Conservation (phyloP, 2,113 vertebrate species). For the Cisticola juncidis region DNA sequence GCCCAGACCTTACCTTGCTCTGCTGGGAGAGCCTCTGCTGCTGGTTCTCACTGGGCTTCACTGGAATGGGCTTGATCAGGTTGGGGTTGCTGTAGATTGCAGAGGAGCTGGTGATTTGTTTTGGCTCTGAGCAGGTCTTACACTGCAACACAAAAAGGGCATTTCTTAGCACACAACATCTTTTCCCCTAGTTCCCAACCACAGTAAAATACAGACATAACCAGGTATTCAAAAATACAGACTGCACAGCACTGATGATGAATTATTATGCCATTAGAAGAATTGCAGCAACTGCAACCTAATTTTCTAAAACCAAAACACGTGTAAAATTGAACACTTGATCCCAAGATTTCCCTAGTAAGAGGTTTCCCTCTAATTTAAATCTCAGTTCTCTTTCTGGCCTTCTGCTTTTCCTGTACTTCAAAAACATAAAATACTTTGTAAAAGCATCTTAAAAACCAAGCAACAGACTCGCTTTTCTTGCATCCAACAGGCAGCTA, state of each 20-base stretch:
- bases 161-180: neutral
- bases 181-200: neutral
- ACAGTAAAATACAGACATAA: neutral
- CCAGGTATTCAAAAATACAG: neutral
- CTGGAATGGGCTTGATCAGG: constrained; percentile 94
- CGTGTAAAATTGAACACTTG: neutral
- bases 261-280: neutral
- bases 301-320: neutral
- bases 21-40: constrained; percentile 50
- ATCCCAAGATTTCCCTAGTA: neutral
- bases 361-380: neutral
- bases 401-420: neutral
- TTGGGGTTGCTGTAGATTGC: constrained; percentile 87
- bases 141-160: constrained; percentile 70
- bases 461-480: neutral
- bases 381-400: neutral
- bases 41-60: constrained; percentile 81
- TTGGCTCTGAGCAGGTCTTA: constrained; percentile 88
- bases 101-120: constrained; percentile 89
- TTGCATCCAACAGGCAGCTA: neutral
- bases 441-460: neutral
- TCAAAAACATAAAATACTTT: neutral
- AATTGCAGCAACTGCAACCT: neutral
- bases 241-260: neutral
- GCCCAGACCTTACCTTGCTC: constrained; percentile 61